Evolutionary conservation across 2,797 vertebrate species (phyloP).

Genomic region (Tapera naevia): DNA sequence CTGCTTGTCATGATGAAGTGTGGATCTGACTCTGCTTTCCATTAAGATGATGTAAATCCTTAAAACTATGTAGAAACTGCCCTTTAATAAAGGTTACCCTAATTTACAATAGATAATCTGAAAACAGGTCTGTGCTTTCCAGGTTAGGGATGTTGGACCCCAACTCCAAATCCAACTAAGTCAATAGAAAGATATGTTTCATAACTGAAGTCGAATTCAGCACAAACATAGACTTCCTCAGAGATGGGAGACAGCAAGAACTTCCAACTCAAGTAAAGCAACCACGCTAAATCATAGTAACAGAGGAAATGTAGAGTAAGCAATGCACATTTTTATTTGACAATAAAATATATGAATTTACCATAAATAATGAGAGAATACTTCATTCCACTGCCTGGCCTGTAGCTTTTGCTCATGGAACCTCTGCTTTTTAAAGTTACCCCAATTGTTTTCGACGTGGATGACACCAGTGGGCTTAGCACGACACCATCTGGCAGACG

Average conservation of each 20-base stretch:
- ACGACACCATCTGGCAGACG: constrained; percentile 59
- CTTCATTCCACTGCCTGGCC: fast-evolving
- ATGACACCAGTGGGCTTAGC: background rate
- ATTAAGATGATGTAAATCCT: background rate
- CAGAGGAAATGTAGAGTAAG: background rate
- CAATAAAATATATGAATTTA: background rate
- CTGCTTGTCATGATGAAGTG: too few relatives aligned
- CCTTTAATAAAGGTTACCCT: background rate
- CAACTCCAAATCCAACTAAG: background rate
- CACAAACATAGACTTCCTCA: background rate
- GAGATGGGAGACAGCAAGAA: background rate
- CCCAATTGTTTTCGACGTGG: background rate
- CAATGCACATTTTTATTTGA: background rate
- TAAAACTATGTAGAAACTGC: background rate
- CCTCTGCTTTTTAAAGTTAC: background rate
- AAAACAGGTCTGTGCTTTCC: background rate
- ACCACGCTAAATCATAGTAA: background rate
- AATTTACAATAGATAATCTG: background rate
- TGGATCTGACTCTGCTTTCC: background rate
- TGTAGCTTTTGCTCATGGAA: background rate
- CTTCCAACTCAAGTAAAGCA: background rate
- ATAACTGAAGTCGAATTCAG: background rate
- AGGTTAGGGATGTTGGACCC: background rate
- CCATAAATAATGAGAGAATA: background rate
- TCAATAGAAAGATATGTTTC: background rate